Percentiles rank a stretch among this genome's conserved stretches.
Evolutionary conservation across 2,797 vertebrate genomes (phyloP).

Genomic region (Bucorvus abyssinicus): DNA sequence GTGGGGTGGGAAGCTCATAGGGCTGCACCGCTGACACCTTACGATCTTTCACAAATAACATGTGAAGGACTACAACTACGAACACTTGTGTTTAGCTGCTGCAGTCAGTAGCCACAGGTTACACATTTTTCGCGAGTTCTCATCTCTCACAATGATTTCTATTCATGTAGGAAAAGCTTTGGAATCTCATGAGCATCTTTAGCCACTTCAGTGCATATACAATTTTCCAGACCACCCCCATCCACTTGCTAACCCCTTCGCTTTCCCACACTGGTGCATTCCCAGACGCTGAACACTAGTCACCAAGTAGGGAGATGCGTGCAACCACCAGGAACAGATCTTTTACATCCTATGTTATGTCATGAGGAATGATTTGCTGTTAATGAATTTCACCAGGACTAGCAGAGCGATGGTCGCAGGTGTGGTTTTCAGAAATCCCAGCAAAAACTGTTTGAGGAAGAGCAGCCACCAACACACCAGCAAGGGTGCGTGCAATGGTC

Average conservation of each 20-base stretch:
- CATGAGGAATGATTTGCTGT: neutral
- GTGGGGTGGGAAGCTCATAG: rapidly evolving
- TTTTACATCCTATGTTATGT: neutral
- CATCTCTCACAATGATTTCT: neutral
- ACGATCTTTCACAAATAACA: neutral
- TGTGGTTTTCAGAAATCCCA: neutral
- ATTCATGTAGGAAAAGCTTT: slow-evolving; percentile 5
- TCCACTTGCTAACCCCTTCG: neutral
- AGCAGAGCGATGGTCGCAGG: neutral
- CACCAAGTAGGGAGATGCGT: neutral
- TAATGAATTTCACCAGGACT: neutral
- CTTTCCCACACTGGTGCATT: neutral
- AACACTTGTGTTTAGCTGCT: neutral
- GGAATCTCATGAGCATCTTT: neutral
- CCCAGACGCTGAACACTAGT: slow-evolving; percentile 13
- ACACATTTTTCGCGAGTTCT: neutral
- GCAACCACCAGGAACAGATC: neutral
- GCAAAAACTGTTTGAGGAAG: neutral
- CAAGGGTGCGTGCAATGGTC: neutral
- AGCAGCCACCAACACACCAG: neutral
- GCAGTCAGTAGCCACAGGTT: neutral
- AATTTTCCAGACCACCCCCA: slow-evolving; percentile 11
- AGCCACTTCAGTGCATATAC: neutral
- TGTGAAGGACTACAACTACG: neutral
- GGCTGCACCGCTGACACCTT: rapidly evolving